A percentile compares a stretch with the other conserved stretches of the same genome.
Conservation (phyloP, 2,888 invertebrate species). For the Mythimna ferrago region DNA sequence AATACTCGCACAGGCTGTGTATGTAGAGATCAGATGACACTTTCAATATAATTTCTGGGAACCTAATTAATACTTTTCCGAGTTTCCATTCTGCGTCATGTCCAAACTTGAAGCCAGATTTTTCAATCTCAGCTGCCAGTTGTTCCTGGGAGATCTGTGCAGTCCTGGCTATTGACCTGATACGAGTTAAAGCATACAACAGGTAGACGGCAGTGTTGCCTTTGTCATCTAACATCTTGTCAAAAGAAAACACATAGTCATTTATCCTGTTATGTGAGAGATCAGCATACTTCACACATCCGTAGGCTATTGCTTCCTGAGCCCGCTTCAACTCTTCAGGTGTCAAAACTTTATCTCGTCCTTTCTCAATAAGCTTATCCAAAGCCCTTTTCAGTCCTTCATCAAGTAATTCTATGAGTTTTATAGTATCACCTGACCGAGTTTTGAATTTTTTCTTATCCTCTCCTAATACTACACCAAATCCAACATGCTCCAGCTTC, state of each 20-base stretch:
- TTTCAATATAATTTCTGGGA: conserved; percentile 96
- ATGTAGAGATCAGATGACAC: conserved; percentile 95
- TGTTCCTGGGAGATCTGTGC: conserved; percentile 92
- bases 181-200: conserved; percentile 98
- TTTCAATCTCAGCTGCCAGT: conserved; percentile 91
- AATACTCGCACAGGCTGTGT: conserved; percentile 98
- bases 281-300: conserved; percentile 99
- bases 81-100: conserved; percentile 99
- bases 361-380: conserved; percentile 96
- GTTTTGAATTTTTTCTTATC: conserved; percentile 99
- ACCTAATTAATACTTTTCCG: conserved; percentile 95
- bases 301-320: conserved; percentile 98
- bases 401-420: conserved; percentile 96
- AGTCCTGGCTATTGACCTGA: conserved; percentile 96
- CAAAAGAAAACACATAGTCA: conserved; percentile 99
- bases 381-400: conserved; percentile 96
- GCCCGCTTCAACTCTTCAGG: conserved; percentile 95
- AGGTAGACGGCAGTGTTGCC: conserved; percentile 99
- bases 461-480: conserved; percentile 99
- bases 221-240: conserved; percentile 99
- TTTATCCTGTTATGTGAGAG: conserved; percentile 97
- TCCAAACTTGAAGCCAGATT: conserved; percentile 92
- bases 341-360: conserved; percentile 95
- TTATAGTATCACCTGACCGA: conserved; percentile 98
- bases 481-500: conserved; percentile 97